A percentile compares a stretch with the other conserved stretches of the same genome.
Evolutionary conservation across 2,797 vertebrate species (phyloP).

Genomic region (Lepus townsendii): DNA sequence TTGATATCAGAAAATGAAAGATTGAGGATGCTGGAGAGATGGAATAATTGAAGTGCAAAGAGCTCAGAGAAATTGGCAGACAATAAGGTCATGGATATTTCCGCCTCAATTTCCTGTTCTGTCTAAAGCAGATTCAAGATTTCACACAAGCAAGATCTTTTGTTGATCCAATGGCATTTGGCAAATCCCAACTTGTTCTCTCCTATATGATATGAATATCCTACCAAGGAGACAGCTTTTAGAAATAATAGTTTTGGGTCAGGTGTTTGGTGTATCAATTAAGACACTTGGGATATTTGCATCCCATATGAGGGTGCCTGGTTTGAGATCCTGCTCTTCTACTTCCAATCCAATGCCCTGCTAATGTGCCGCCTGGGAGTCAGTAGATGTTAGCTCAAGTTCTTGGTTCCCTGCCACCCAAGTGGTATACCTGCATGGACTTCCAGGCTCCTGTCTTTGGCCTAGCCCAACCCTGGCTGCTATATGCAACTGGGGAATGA

Average conservation of each 20-base stretch:
- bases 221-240: constrained; percentile 4
- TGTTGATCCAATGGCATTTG: not conserved
- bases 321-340: too few relatives aligned
- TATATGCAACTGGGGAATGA: too few relatives aligned
- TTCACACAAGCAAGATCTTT: constrained; percentile 57
- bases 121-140: constrained; percentile 5
- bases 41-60: constrained; percentile 11
- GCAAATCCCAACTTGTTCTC: constrained; percentile 45
- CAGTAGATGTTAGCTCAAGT: too few relatives aligned
- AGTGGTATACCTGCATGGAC: too few relatives aligned
- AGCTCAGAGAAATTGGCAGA: not conserved
- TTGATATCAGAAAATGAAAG: constrained; percentile 19
- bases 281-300: too few relatives aligned
- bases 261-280: too few relatives aligned
- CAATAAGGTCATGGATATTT: constrained; percentile 10
- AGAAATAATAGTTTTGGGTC: not conserved
- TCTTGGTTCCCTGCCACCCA: too few relatives aligned
- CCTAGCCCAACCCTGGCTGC: too few relatives aligned
- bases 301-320: too few relatives aligned
- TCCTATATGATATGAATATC: not conserved
- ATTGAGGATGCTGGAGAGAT: not conserved
- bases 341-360: too few relatives aligned
- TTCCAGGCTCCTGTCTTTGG: too few relatives aligned
- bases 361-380: too few relatives aligned
- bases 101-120: not conserved